Percentiles rank a stretch among this genome's conserved stretches.
phyloP scores from a whole-genome alignment of 2,113 vertebrate species.

The Tursiops truncatus region DNA sequence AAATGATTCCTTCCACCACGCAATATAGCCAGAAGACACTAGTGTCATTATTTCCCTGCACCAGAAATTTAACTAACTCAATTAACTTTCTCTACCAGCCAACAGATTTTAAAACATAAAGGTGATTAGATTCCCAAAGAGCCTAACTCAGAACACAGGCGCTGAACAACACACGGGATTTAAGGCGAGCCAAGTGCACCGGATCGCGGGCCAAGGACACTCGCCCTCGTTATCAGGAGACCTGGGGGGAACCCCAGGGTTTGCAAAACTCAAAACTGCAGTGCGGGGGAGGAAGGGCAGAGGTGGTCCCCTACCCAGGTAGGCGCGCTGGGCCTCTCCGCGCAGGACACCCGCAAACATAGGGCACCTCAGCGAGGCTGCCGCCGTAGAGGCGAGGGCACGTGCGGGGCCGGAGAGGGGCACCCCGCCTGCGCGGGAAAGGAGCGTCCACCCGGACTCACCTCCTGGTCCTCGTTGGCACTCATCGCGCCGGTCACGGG shows the following conservation, averaged over 20 bases:
- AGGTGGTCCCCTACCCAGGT: not conserved
- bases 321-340: not conserved
- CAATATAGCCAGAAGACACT: not conserved
- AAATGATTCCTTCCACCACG: not conserved
- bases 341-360: not conserved
- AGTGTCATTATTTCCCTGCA: not conserved
- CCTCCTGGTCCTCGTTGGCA: constrained; percentile 97
- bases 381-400: not conserved
- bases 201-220: not conserved
- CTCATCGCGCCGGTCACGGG: constrained; percentile 84
- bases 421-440: not conserved
- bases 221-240: not conserved
- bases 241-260: not conserved
- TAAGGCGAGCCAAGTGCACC: not conserved
- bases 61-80: not conserved
- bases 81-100: not conserved
- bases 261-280: not conserved
- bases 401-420: not conserved
- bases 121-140: not conserved
- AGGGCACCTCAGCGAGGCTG: not conserved
- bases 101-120: not conserved
- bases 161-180: not conserved
- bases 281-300: not conserved
- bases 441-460: constrained; percentile 56
- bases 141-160: not conserved